Conservation (phyloP, 2,113 vertebrate genomes). For the Protobothrops flavoviridis region DNA sequence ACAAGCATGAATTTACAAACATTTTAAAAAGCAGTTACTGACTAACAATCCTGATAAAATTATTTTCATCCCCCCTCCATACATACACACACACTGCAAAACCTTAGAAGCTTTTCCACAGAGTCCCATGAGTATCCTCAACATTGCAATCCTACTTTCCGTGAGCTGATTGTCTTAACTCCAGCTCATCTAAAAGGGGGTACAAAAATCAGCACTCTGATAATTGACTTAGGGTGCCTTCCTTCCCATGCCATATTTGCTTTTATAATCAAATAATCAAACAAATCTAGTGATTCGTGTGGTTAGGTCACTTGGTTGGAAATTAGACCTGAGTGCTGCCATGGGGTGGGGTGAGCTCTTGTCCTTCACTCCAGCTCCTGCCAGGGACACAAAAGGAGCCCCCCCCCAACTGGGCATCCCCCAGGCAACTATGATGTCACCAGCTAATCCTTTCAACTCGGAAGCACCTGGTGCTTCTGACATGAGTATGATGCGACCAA, state of each 20-base stretch:
- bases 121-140: not conserved
- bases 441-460: too few relatives aligned
- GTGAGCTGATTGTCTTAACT: not conserved
- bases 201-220: not conserved
- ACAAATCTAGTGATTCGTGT: not conserved
- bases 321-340: too few relatives aligned
- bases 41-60: not conserved
- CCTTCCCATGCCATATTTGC: not conserved
- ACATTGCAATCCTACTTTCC: not conserved
- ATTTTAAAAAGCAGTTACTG: not conserved
- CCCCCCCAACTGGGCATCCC: too few relatives aligned
- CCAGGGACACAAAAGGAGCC: too few relatives aligned
- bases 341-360: too few relatives aligned
- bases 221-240: not conserved
- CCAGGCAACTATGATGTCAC: too few relatives aligned
- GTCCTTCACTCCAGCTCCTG: too few relatives aligned
- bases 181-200: not conserved
- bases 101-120: not conserved
- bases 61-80: not conserved
- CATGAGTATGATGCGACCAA: too few relatives aligned
- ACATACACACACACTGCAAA: not conserved
- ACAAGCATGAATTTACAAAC: not conserved
- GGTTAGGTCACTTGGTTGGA: too few relatives aligned
- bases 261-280: not conserved
- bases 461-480: too few relatives aligned